Evolutionary conservation across 1,140 invertebrate species (phyloP).

Genomic region (Brachionus rubens): DNA sequence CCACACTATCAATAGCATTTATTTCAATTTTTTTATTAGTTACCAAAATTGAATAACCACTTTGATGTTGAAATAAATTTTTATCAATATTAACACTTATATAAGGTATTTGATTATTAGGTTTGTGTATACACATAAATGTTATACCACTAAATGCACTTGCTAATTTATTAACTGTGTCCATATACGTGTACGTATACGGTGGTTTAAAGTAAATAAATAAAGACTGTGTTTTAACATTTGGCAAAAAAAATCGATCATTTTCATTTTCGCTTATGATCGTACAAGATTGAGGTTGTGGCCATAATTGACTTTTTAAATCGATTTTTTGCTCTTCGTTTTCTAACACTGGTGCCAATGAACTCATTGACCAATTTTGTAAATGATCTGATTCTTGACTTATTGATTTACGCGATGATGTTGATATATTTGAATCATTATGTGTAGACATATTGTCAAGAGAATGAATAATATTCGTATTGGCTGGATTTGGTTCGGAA

Average conservation of each 20-base stretch:
- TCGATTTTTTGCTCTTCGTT: not conserved
- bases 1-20: constrained; percentile 22
- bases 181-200: constrained; percentile 39
- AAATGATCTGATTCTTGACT: constrained; percentile 14
- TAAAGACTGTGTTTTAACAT: constrained; percentile 25
- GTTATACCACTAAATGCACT: constrained; percentile 36
- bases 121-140: constrained; percentile 29
- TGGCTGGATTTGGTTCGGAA: not conserved
- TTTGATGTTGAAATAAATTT: constrained; percentile 23
- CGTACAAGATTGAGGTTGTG: constrained; percentile 10
- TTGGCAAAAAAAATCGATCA: constrained; percentile 20
- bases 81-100: constrained; percentile 29
- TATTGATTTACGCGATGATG: not conserved
- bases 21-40: constrained; percentile 38
- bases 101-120: not conserved
- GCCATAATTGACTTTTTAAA: constrained; percentile 16
- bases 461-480: not conserved
- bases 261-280: constrained; percentile 12
- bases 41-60: constrained; percentile 37
- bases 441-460: not conserved
- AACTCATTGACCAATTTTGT: constrained; percentile 5
- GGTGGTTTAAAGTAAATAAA: constrained; percentile 43
- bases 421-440: not conserved
- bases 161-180: constrained; percentile 37
- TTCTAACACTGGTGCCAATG: not conserved